Base-by-base conservation (phyloP, 2,888 invertebrate genomes). In the Hyppa rectilinea region DNA sequence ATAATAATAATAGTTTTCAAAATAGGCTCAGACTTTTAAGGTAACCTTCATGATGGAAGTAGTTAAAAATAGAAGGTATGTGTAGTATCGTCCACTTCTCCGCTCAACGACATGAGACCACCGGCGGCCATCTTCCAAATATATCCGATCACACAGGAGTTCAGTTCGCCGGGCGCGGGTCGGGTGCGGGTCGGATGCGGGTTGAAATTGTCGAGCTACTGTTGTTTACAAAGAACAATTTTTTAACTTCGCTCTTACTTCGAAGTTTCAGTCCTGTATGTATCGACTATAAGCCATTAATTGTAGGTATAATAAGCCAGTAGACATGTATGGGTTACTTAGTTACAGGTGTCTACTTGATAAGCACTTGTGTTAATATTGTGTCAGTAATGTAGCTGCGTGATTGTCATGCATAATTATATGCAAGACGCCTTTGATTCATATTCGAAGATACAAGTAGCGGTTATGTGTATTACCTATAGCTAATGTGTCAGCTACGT, bases 331-430 rank as follows among this genome's bases (percentile, higher is more conserved):
- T 9, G 0, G 12, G 55, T 49, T 45, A 20, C 53, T 14, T 20
- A n/a, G 49, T 0, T 23, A 20, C n/a, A 34, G 3, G 4, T 58
- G 12, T 10, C 10, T 34, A n/a, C 4, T 17, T 36, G 29, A 3
- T 14, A 12, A 3, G 10, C 26, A 14, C 5, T 43, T 26, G 36
- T 62, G 59, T 36, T 66, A 31, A 26, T 45, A 53, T 29, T 45
- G 52, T 45, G 45, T 47, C 31, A 26, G 26, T 67, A 47, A 63
- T 40, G n/a, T 14, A 50, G 34, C 31, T 20, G 40, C n/a, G 38
- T 59, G 23, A 60, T 67, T 74, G 55, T 50, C 52, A 73, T 66
- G 62, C 59, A 60, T 73, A n/a, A n/a, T n/a, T n/a, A 40, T 53
- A 63, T 67, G 40, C 80, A 80, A 38, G 31, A 73, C 59, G 49